Conservation (phyloP, 2,797 vertebrate genomes). For the Epinephelus malabaricus region DNA sequence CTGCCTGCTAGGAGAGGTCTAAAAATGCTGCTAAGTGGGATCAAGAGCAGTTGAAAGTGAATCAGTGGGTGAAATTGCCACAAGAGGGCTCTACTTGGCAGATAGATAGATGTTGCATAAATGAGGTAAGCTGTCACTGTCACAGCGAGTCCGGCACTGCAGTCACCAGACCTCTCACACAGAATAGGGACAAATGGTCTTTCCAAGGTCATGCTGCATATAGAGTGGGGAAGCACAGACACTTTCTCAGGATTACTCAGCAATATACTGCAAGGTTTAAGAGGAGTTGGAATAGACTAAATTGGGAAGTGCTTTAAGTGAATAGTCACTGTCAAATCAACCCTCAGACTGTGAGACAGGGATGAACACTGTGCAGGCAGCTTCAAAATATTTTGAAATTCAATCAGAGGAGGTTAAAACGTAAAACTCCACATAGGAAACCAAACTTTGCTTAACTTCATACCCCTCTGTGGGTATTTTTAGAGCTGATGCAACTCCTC, state of each 20-base stretch:
- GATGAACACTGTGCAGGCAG: slow-evolving; percentile 24
- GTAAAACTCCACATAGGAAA: neutral
- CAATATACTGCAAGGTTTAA: slow-evolving; percentile 26
- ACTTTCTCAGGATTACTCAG: slow-evolving; percentile 43
- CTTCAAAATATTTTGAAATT: slow-evolving; percentile 31
- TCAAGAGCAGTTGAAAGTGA: slow-evolving; percentile 56
- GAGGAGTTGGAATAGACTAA: slow-evolving; percentile 3
- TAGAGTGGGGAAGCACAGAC: slow-evolving; percentile 3
- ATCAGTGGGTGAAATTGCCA: slow-evolving; percentile 37
- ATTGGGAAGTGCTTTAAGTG: slow-evolving; percentile 13
- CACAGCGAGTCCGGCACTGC: slow-evolving; percentile 45
- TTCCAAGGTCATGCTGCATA: slow-evolving; percentile 71
- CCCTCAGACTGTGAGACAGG: slow-evolving; percentile 3
- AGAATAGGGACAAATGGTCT: slow-evolving; percentile 39
- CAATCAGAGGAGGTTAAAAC: slow-evolving; percentile 16
- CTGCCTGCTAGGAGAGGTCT: neutral
- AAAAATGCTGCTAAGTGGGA: slow-evolving; percentile 42
- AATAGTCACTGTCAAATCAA: slow-evolving; percentile 17
- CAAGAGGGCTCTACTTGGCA: slow-evolving; percentile 51
- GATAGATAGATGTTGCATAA: slow-evolving; percentile 34
- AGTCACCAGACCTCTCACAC: slow-evolving; percentile 53
- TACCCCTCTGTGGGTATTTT: slow-evolving; percentile 46
- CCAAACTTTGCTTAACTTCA: slow-evolving; percentile 19
- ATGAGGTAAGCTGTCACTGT: slow-evolving; percentile 63
- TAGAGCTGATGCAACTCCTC: slow-evolving; percentile 46